Percentiles rank a stretch among this genome's conserved stretches.
Evolutionary conservation across 2,113 vertebrate genomes (phyloP).

Genomic region (Synodontis membranacea): DNA sequence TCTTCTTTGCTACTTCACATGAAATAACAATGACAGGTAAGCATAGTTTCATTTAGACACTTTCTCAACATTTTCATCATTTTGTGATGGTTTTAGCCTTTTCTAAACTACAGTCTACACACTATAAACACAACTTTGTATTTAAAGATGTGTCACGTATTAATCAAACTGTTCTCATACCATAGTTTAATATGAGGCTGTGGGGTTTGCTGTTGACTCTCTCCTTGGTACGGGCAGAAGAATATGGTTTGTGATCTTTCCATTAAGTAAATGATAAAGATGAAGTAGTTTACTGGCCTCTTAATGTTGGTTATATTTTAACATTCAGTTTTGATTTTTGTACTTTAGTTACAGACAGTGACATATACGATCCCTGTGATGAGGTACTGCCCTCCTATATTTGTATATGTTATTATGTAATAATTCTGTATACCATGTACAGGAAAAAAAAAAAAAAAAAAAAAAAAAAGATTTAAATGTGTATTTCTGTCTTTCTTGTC

Average conservation of each 20-base stretch:
- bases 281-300: background rate
- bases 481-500: background rate
- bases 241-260: background rate
- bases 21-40: conserved; percentile 9
- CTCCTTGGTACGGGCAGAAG: conserved; percentile 1
- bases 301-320: background rate
- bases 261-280: background rate
- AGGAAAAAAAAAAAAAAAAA: background rate
- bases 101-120: background rate
- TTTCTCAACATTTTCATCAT: background rate
- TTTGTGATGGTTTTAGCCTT: background rate
- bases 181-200: conserved; percentile 20
- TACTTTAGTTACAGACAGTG: background rate
- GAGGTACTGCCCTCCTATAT: background rate
- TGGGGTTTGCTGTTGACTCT: conserved; percentile 7
- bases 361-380: accelerated
- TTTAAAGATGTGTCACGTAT: background rate
- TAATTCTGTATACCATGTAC: background rate
- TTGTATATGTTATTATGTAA: background rate
- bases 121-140: background rate
- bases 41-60: background rate
- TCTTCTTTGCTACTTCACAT: background rate
- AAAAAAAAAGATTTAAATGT: background rate
- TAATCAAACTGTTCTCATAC: background rate
- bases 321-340: background rate